Evolutionary conservation across 2,113 vertebrate species (phyloP).

Genomic region (Dinomys branickii): DNA sequence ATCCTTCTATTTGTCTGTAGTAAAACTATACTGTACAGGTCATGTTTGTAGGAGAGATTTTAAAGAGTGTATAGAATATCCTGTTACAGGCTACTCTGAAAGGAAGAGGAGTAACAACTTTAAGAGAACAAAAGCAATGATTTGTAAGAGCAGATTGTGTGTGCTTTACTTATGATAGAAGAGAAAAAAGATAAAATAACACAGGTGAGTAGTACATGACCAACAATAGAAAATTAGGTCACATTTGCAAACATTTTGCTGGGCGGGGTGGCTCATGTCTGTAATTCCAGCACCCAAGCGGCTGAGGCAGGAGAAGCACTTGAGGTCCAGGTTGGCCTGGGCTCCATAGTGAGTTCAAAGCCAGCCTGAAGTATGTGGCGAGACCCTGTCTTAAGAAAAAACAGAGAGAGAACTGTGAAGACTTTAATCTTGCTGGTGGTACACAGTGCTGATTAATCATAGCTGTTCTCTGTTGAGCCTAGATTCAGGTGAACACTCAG

Average conservation of each 20-base stretch:
- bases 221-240: background rate
- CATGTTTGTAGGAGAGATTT: background rate
- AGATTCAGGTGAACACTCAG: background rate
- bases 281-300: background rate
- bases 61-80: background rate
- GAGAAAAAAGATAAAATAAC: conserved; percentile 29
- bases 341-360: background rate
- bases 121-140: background rate
- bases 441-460: too few relatives aligned
- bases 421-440: background rate
- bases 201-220: background rate
- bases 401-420: background rate
- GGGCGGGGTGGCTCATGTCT: background rate
- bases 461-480: background rate
- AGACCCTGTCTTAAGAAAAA: background rate
- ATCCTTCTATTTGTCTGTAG: background rate
- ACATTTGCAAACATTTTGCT: background rate
- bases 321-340: background rate
- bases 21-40: background rate
- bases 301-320: background rate
- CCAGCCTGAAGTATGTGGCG: background rate
- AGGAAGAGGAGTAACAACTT: background rate
- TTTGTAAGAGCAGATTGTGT: background rate
- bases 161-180: background rate
- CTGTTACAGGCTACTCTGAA: background rate